Evolutionary conservation across 2,888 invertebrate genomes (phyloP), one percentile per base, ranked within the genome.

Genomic region (Ligdia adustata): DNA sequence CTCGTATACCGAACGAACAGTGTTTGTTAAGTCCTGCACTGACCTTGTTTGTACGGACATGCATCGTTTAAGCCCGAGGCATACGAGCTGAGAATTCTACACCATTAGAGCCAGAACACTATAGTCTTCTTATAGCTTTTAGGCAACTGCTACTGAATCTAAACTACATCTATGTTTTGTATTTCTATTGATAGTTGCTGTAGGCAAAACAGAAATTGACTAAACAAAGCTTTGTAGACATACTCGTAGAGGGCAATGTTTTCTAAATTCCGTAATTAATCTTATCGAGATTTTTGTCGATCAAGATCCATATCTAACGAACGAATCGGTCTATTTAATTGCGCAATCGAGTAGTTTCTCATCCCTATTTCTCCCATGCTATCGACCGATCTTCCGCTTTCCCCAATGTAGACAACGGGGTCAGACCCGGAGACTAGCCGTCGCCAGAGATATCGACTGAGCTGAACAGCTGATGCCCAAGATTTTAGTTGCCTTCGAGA

Each of bases 361-460:
- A 42, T 34, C 37, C 51, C 44, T 41, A 41, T 52, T 48, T 44
- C 27, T 14, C 52, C 48, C 39, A 40, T 52, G 45, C 28, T 57
- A 55, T 60, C 53, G 58, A 58, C 43, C 54, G 49, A 39, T 37
- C 37, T 37, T 46, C 38, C 41, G 28, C 31, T 52, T 50, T 48
- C 54, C 56, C 52, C 57, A 65, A 66, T 69, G 62, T 57, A 72
- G 75, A 81, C 80, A 84, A 78, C 74, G 83, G 72, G 88, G 87
- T 86, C 86, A 82, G 65, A 66, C 64, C 64, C 63, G 68, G 70
- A 88, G 88, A 87, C 88, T 67, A 78, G 80, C 71, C 82, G 89
- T 71, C 89, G 89, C 89, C 89, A 73, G 51, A 59, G 75, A 57
- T 88, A 89, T 89, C 83, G 89, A 88, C 81, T 75, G 60, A 64